Evolutionary conservation across 2,888 invertebrate genomes (phyloP).

Genomic region (Agapostemon virescens): DNA sequence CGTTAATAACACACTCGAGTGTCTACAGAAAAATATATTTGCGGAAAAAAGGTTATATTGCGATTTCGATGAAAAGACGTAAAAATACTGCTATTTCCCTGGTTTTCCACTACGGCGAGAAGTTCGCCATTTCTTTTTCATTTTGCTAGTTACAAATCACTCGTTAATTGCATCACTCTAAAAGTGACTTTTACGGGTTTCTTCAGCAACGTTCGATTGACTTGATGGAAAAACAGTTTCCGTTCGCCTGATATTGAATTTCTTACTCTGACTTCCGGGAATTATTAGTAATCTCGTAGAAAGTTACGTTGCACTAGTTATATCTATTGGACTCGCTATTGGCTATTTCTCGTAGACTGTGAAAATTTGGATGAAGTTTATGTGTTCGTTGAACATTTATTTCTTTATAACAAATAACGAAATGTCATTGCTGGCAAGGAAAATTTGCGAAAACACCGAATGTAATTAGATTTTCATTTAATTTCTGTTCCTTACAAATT

Average conservation of each 20-base stretch:
- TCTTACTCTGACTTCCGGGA: conserved; percentile 24
- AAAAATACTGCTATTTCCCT: not conserved
- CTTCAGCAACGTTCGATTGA: conserved; percentile 44
- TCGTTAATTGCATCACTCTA: conserved; percentile 10
- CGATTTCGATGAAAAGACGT: not conserved
- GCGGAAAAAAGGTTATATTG: not conserved
- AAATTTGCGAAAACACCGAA: not conserved
- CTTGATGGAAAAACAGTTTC: conserved; percentile 22
- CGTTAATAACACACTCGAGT: not conserved
- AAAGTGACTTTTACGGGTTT: conserved; percentile 17
- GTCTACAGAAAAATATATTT: not conserved
- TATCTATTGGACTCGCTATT: not conserved
- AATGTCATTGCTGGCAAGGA: not conserved
- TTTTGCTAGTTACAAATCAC: conserved; percentile 20
- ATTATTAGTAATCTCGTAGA: not conserved
- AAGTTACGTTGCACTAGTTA: conserved; percentile 10
- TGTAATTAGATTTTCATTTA: not conserved
- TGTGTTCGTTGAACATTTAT: conserved; percentile 6
- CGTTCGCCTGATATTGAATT: not conserved
- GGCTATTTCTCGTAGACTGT: not conserved
- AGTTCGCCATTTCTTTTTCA: conserved; percentile 30
- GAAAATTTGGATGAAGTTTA: not conserved
- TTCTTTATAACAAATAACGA: conserved; percentile 18
- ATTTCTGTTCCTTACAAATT: not conserved
- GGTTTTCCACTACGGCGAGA: no score